These are phyloP conservation scores for Aleiodes sp. DNA, from an alignment of 1,140 invertebrate genomes.

Conservation along the genomic window DNA sequence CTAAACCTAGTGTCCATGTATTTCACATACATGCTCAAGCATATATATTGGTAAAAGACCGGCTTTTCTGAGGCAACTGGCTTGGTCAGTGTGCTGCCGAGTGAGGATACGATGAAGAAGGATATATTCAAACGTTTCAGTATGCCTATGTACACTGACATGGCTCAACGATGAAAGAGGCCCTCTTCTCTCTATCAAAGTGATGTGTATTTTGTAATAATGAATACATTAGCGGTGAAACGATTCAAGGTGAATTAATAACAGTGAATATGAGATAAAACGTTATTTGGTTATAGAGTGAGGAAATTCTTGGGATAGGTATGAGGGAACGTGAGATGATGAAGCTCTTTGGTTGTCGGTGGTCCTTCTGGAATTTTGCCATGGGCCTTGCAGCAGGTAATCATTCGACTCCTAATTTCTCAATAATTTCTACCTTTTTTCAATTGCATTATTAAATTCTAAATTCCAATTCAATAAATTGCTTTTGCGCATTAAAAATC, in stretches of 20 bases:
- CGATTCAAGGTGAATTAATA: slow-evolving; percentile 32
- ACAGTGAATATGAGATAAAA: slow-evolving; percentile 37
- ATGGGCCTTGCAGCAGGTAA: slow-evolving; percentile 42
- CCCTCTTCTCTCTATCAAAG: not conserved
- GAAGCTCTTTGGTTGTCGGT: slow-evolving; percentile 49
- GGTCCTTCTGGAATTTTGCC: slow-evolving; percentile 50
- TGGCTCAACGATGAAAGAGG: not conserved
- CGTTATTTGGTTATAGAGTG: slow-evolving; percentile 36
- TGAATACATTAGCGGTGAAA: not conserved
- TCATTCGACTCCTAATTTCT: not conserved
- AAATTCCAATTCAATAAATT: too few species aligned
- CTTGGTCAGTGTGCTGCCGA: not conserved
- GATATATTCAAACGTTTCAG: not conserved
- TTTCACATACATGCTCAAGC: not conserved
- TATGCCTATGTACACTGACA: not conserved
- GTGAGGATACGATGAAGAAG: not conserved
- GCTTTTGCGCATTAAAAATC: too few species aligned
- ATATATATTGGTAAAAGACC: not conserved
- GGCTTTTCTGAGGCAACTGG: slow-evolving; percentile 1
- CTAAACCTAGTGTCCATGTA: not conserved
- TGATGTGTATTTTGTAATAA: not conserved
- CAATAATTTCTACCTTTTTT: not conserved
- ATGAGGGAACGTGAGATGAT: slow-evolving; percentile 42
- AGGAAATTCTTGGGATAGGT: slow-evolving; percentile 41
- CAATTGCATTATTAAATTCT: too few species aligned